Base-by-base conservation (phyloP, 2,888 invertebrate species). In the Dioctria rufipes region DNA sequence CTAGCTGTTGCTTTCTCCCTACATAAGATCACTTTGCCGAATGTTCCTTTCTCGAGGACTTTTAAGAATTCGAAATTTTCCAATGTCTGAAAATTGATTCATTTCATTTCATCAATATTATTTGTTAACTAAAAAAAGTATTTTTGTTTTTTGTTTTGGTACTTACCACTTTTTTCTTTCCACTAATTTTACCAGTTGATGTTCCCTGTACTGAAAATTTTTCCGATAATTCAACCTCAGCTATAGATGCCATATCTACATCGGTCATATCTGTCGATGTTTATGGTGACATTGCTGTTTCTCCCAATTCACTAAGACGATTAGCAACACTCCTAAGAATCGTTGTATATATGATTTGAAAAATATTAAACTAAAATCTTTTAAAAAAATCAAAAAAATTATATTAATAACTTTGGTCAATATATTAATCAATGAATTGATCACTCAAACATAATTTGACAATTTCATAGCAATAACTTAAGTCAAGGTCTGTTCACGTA, bases 1-100 rank as follows among this genome's bases (percentile, higher is more conserved):
- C 95, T 94, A 85, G 94, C 95, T 4, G 98, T 97, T 83, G 95
- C 93, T 90, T 98, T 99, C 90, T 99, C 99, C 85, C 98, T 93
- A 87, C 97, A 97, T 86, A 99, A 91, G 88, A 99, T 98, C 83
- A 99, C 99, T 91, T 99, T 99, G 81, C 99, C 99, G 90, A 99
- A 99, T 5, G 98, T 99, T 84, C 99, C 99, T 91, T 98, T 98
- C 78, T 98, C 98, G 83, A 98, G 92, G 86, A 98, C 96, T 92
- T 98, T 99, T 85, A 99, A 92, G 89, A 99, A 99, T 90, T 99
- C 99, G 90, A 99, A 99, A 90, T 99, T 98, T 89, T 99, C 98
- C 87, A 99, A 90, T n/a, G 97, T 97, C 93, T 95, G 88, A 6
- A 86, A 86, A 83, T 81, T 25, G 25, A 25, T 25, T 25, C 2